Percentiles rank a stretch among this genome's conserved stretches.
phyloP scores from a whole-genome alignment of 1,140 invertebrate genomes.

The Aphelenchoides fujianensis region DNA sequence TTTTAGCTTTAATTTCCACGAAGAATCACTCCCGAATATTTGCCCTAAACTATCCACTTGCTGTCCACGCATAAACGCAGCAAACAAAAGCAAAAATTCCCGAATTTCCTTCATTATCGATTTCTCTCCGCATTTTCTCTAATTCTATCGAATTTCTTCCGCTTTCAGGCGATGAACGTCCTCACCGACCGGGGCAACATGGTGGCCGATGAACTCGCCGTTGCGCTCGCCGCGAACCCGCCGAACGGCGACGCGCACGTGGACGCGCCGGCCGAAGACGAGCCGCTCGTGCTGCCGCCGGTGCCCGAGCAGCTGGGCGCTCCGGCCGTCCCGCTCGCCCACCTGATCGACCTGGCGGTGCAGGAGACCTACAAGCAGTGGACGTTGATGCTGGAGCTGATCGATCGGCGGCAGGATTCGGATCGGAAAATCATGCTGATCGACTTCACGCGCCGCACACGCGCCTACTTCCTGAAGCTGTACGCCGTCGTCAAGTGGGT shows the following conservation, averaged over 20 bases:
- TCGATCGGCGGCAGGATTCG: background rate
- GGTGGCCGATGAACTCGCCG: background rate
- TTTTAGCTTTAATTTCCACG: no score
- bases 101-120: no score
- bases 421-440: constrained; percentile 10
- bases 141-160: no score
- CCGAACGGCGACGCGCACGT: background rate
- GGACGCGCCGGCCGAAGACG: background rate
- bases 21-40: no score
- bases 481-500: constrained; percentile 17
- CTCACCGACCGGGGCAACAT: background rate
- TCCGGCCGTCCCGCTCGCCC: background rate
- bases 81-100: no score
- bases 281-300: background rate
- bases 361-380: background rate
- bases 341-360: constrained; percentile 12
- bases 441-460: constrained; percentile 1
- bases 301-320: constrained; percentile 9
- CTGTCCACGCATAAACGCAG: no score
- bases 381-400: background rate
- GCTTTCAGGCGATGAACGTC: background rate
- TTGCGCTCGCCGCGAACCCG: no score
- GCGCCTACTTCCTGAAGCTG: constrained; percentile 8
- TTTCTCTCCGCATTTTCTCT: no score
- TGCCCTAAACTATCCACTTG: no score